Percentiles rank a stretch among this genome's conserved stretches.
Conservation (phyloP, 2,797 vertebrate species). For the Carcharodon carcharias region DNA sequence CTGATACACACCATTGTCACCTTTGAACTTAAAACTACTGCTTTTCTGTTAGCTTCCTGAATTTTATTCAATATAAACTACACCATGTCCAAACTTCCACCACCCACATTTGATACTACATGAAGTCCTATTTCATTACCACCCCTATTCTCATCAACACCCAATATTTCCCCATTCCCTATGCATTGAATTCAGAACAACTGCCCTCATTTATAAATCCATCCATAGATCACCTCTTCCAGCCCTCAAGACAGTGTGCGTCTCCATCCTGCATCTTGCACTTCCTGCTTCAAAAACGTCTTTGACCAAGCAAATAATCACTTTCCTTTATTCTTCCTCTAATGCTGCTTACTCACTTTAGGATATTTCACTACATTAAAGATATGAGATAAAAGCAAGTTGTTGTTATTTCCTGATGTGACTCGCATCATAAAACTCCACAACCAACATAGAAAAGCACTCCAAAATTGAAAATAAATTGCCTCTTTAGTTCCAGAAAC, state of each 20-base stretch:
- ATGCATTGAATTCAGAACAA: background rate
- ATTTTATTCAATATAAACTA: no score
- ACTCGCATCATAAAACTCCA: constrained; percentile 7
- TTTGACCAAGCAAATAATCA: background rate
- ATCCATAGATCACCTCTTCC: background rate
- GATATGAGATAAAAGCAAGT: background rate
- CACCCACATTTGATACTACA: no score
- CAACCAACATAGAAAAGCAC: constrained; percentile 5
- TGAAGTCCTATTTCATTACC: background rate
- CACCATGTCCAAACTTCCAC: background rate
- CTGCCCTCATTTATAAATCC: background rate
- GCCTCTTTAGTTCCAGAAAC: constrained; percentile 5
- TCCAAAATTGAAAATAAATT: constrained; percentile 17
- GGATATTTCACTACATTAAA: background rate
- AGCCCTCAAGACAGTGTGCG: background rate
- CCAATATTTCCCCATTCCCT: background rate
- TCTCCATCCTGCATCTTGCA: background rate
- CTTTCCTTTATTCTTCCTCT: background rate
- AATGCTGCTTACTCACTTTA: background rate
- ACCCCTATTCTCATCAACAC: background rate
- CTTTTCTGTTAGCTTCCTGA: background rate
- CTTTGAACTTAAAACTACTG: background rate
- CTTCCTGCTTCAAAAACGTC: background rate
- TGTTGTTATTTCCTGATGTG: constrained; percentile 7
- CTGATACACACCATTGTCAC: background rate